Evolutionary conservation across 2,888 invertebrate species (phyloP), one percentile per base, ranked within the genome.

Genomic region (Cheilosia urbana): DNA sequence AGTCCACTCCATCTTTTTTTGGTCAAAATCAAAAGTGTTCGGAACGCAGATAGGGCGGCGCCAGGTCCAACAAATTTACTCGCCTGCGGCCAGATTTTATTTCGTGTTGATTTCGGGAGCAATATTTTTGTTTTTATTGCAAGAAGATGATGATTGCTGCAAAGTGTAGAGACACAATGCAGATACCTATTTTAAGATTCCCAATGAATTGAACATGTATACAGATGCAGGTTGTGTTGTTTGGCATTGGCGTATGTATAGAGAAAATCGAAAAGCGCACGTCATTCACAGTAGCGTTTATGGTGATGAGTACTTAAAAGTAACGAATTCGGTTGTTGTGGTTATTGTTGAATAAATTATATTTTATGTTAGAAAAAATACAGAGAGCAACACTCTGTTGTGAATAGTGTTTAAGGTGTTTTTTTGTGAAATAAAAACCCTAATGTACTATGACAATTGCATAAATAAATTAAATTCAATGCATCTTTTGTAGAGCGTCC

Each of bases 1-100:
- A 21, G 92, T 92, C 92, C 92, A 92, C 88, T 92, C 92, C 92
- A 92, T 92, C 88, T 89, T 89, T 89, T 42, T 75, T 58, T 37
- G 53, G 3, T 5, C 30, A 30, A 6, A 19, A 24, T 45, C 30
- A n/a, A 37, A 15, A 2, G 17, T 34, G 37, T 27, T 37, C 40
- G 30, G 27, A 19, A 34, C 42, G 37, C 47, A 49, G n/a, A 45
- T 42, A 42, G 51, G 34, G 24, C 45, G 17, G 37, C 27, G 13
- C 21, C 37, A 15, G 13, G 4, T 19, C 47, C 2, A 3, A 13
- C 19, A 24, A 40, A 27, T n/a, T 30, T 68, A 42, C 19, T 40
- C 1, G 17, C 13, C 4, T 62, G 1, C 42, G 40, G 17, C 7
- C 15, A 37, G 27, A 21, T 21, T 24, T 13, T 51, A 49, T 13